phyloP scores from a whole-genome alignment of 2,888 invertebrate genomes.

The Galerucella pusilla region DNA sequence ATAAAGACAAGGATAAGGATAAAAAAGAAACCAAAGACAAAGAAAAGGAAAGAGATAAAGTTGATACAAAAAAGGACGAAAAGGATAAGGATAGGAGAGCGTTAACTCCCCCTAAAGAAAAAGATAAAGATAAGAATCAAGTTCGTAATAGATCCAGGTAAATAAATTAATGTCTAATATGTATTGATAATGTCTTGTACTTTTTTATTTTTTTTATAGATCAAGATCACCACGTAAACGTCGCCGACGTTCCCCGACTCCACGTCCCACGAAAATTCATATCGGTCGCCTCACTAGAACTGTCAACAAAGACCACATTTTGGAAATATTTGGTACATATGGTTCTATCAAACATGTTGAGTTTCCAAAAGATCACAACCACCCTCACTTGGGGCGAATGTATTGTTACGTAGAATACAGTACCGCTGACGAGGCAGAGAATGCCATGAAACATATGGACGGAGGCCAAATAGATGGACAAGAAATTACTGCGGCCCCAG shows the following conservation, averaged over 20 bases:
- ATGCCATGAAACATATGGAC: conserved; percentile 99
- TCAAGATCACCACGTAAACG: conserved; percentile 75
- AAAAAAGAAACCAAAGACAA: conserved; percentile 62
- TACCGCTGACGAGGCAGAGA: conserved; percentile 94
- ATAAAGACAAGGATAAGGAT: conserved; percentile 60
- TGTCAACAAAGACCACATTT: conserved; percentile 89
- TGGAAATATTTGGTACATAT: conserved; percentile 91
- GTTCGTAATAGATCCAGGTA: conserved; percentile 63
- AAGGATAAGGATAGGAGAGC: conserved; percentile 58
- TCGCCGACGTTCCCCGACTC: conserved; percentile 88
- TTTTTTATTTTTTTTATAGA: conserved; percentile 49
- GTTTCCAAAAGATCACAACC: conserved; percentile 88
- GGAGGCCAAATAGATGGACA: conserved; percentile 98
- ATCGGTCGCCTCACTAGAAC: conserved; percentile 93
- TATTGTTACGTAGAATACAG: conserved; percentile 96
- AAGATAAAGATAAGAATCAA: conserved; percentile 55
- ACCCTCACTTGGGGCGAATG: conserved; percentile 89
- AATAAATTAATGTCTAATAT: conserved; percentile 15
- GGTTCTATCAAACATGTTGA: conserved; percentile 90
- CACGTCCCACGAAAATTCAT: conserved; percentile 92
- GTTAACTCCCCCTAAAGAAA: conserved; percentile 50
- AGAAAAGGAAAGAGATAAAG: conserved; percentile 63
- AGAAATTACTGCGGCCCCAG: conserved; percentile 95
- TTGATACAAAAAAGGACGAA: conserved; percentile 57
- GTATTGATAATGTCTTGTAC: not conserved